Conservation (phyloP, 53 echinoderm and acorn worm species). For the Astropecten irregularis region DNA sequence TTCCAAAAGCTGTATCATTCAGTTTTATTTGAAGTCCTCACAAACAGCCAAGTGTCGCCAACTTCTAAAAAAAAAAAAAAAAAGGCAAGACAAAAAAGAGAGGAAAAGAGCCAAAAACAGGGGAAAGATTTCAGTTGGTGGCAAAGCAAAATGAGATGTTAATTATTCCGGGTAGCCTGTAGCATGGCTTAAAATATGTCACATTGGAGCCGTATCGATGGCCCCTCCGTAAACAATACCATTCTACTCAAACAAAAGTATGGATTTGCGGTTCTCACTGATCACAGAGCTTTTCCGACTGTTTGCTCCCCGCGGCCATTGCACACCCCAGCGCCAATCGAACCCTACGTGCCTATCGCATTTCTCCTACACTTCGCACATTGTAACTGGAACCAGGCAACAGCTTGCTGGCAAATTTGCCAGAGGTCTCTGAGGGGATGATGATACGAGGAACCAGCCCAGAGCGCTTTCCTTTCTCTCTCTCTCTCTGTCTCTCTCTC, state of each 20-base stretch:
- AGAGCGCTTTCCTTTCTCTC: not conserved
- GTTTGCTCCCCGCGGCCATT: constrained; percentile 33
- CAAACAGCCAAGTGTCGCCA: too few relatives aligned
- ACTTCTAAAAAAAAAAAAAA: too few relatives aligned
- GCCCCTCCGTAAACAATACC: constrained; percentile 36
- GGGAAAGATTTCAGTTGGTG: too few relatives aligned
- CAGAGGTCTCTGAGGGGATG: constrained; percentile 16
- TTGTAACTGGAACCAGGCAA: constrained; percentile 62
- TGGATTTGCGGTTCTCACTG: constrained; percentile 24
- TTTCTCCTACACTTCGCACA: constrained; percentile 42
- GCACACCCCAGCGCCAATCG: constrained; percentile 36
- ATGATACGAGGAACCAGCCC: constrained; percentile 48
- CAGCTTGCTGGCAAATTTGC: constrained; percentile 62
- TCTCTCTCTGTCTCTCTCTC: not conserved
- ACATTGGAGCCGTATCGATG: constrained; percentile 25
- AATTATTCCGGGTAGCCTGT: constrained; percentile 14
- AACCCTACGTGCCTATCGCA: constrained; percentile 50
- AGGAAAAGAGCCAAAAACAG: not conserved
- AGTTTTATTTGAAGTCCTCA: too few relatives aligned
- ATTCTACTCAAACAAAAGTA: constrained; percentile 55
- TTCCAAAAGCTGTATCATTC: too few relatives aligned
- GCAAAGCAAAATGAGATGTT: constrained; percentile 39
- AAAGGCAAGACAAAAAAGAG: not conserved
- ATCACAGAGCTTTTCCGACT: constrained; percentile 19
- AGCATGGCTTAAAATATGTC: constrained; percentile 31